phyloP scores from a whole-genome alignment of 2,113 vertebrate genomes.

The Hyaena hyaena region DNA sequence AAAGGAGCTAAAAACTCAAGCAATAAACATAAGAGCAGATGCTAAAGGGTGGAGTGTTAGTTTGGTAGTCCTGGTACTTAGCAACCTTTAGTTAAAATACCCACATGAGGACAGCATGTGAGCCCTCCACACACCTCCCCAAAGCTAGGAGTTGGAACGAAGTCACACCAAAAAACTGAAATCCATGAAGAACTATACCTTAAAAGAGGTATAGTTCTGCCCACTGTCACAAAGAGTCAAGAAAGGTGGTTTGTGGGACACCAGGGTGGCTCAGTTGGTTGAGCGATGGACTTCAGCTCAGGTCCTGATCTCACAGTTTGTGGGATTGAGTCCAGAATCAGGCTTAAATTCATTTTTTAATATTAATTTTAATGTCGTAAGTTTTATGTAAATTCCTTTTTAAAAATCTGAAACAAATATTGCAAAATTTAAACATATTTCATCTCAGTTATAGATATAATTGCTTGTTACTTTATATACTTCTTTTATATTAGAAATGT shows the following conservation, averaged over 20 bases:
- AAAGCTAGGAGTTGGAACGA: background rate
- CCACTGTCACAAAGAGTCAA: background rate
- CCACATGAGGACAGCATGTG: background rate
- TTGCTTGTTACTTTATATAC: background rate
- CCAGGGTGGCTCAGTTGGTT: no score
- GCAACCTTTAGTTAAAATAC: background rate
- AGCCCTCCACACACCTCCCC: background rate
- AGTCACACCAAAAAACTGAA: background rate
- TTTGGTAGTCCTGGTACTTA: background rate
- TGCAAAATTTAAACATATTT: background rate
- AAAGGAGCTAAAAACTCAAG: constrained; percentile 28
- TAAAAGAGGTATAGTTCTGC: background rate
- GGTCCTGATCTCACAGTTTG: no score
- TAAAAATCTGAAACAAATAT: background rate
- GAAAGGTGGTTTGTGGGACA: background rate
- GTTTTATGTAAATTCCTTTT: background rate
- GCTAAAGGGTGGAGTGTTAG: background rate
- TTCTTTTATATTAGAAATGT: constrained; percentile 17
- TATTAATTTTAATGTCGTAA: background rate
- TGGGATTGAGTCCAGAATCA: no score
- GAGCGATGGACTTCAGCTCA: no score
- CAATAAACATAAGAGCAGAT: background rate
- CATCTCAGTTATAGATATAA: background rate
- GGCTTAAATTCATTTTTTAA: background rate
- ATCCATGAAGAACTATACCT: background rate